Conservation (phyloP, 2,888 invertebrate species). For the Polyommatus icarus region DNA sequence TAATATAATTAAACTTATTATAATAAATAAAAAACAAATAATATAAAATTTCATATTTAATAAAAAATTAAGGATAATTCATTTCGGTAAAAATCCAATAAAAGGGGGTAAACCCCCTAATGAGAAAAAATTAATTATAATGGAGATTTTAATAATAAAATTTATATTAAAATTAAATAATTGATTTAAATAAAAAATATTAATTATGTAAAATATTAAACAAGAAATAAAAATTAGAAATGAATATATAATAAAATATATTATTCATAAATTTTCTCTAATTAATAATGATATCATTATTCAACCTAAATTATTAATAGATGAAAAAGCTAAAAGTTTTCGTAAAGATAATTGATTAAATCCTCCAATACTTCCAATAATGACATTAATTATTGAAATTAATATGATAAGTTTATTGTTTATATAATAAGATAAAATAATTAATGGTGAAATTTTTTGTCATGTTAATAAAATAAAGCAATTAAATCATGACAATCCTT, state of each 20-base stretch:
- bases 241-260: constrained; percentile 70
- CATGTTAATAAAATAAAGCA: constrained; percentile 80
- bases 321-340: constrained; percentile 82
- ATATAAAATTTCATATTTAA: constrained; percentile 64
- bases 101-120: constrained; percentile 82
- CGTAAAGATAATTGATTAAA: constrained; percentile 79
- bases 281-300: constrained; percentile 69
- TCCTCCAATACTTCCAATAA: constrained; percentile 76
- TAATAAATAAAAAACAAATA: constrained; percentile 69
- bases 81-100: constrained; percentile 83
- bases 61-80: constrained; percentile 78
- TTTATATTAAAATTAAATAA: constrained; percentile 67
- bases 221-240: constrained; percentile 70
- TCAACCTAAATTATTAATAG: constrained; percentile 83
- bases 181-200: constrained; percentile 76
- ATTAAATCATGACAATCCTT: constrained; percentile 80
- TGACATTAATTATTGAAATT: constrained; percentile 66
- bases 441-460: constrained; percentile 84
- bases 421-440: constrained; percentile 73
- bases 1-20: constrained; percentile 77
- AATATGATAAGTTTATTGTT: constrained; percentile 61
- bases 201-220: constrained; percentile 68
- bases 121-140: constrained; percentile 78
- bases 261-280: constrained; percentile 69
- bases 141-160: constrained; percentile 68